These are phyloP conservation scores for Oncorhynchus gorbuscha DNA, from an alignment of 2,113 vertebrate genomes.

Conservation along the genomic window DNA sequence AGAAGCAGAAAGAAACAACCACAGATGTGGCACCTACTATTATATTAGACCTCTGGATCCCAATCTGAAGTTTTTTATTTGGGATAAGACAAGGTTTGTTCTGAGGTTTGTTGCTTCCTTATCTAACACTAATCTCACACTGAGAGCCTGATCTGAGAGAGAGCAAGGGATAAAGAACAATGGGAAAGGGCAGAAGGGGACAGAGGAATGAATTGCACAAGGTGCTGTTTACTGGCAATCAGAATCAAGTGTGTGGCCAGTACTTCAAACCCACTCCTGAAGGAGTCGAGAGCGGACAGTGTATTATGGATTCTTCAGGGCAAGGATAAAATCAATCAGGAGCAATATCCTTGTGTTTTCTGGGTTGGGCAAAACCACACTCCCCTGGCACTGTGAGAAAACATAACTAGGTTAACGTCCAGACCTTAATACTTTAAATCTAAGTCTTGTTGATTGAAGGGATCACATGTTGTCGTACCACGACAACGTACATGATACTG, in stretches of 20 bases:
- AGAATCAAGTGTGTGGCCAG: conserved; percentile 50
- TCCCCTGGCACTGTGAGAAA: neutral
- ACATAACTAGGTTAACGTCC: neutral
- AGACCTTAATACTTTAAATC: no score
- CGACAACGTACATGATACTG: no score
- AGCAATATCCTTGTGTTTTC: neutral
- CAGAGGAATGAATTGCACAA: conserved; percentile 50
- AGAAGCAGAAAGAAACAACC: no score
- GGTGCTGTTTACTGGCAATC: conserved; percentile 65
- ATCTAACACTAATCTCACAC: neutral
- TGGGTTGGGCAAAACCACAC: neutral
- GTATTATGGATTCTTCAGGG: conserved; percentile 35
- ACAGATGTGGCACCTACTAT: no score
- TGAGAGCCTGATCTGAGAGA: neutral
- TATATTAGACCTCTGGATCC: no score
- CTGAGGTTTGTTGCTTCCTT: neutral
- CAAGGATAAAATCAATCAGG: conserved; percentile 17
- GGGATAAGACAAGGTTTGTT: no score
- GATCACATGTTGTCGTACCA: no score
- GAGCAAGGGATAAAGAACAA: conserved; percentile 23
- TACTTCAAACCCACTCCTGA: conserved; percentile 48
- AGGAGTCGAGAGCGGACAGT: conserved; percentile 42
- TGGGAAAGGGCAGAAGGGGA: conserved; percentile 24
- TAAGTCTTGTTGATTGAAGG: no score
- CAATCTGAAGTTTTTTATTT: no score